Percentiles rank a stretch among this genome's conserved stretches.
These are phyloP conservation scores for Helarctos malayanus DNA, from an alignment of 2,797 vertebrate genomes.

Conservation along the genomic window DNA sequence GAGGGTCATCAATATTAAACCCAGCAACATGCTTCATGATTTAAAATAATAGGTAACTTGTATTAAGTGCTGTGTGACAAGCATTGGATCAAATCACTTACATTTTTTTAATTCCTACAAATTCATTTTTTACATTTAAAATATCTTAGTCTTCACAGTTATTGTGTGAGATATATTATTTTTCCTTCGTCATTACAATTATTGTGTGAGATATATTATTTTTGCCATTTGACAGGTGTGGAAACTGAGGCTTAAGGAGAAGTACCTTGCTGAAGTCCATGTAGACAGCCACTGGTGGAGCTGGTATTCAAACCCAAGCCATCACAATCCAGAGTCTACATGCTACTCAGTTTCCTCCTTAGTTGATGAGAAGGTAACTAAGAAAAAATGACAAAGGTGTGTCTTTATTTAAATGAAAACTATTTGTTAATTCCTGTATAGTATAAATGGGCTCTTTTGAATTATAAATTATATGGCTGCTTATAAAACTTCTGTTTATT, in stretches of 20 bases:
- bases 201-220: not conserved
- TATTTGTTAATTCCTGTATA: conserved; percentile 10
- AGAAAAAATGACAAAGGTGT: not conserved
- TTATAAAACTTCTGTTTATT: conserved; percentile 51
- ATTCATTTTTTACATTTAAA: not conserved
- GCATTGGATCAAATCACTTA: not conserved
- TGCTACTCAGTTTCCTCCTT: not conserved
- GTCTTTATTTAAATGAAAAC: conserved; percentile 42
- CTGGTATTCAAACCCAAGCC: not conserved
- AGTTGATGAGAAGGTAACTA: not conserved
- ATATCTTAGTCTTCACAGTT: not conserved
- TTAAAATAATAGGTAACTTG: conserved; percentile 46
- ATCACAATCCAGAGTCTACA: not conserved
- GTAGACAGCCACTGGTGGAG: not conserved
- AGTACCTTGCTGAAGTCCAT: not conserved
- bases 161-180: not conserved
- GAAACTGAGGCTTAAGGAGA: not conserved
- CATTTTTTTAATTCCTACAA: not conserved
- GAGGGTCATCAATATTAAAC: conserved; percentile 7
- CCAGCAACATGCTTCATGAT: not conserved
- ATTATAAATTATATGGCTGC: not conserved
- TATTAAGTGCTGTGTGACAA: not conserved
- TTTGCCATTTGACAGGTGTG: not conserved
- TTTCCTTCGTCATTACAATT: not conserved
- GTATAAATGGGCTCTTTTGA: not conserved